Conservation (phyloP, 2,113 vertebrate species). For the Rafetus swinhoei region DNA sequence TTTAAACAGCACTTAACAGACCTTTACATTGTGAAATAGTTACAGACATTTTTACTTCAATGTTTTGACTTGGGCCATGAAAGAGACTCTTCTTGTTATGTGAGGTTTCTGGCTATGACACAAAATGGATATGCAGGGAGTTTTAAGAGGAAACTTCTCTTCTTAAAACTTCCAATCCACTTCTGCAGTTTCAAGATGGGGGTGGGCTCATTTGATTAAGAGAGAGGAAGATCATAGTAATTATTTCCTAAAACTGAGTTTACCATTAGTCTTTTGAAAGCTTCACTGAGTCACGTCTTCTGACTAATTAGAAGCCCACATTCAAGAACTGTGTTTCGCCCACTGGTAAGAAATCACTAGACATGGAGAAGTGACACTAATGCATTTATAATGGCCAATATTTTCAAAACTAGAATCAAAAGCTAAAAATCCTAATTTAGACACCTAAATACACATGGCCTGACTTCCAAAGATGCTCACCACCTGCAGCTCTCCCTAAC, state of each 20-base stretch:
- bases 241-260: constrained; percentile 17
- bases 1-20: not conserved
- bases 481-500: not conserved
- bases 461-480: not conserved
- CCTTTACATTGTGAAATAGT: not conserved
- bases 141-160: not conserved
- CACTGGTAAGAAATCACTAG: not conserved
- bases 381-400: not conserved
- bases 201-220: not conserved
- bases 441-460: not conserved
- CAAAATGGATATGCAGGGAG: not conserved
- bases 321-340: not conserved
- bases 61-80: not conserved
- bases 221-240: not conserved
- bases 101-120: not conserved
- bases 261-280: not conserved
- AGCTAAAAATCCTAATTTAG: not conserved
- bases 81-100: not conserved
- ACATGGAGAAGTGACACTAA: not conserved
- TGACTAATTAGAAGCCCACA: not conserved
- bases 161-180: not conserved
- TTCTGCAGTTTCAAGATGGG: not conserved
- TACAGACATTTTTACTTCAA: not conserved
- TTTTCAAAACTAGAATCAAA: not conserved
- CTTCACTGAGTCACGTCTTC: not conserved